Conservation (phyloP, 2,797 vertebrate genomes). For the Scarus forsteni region DNA sequence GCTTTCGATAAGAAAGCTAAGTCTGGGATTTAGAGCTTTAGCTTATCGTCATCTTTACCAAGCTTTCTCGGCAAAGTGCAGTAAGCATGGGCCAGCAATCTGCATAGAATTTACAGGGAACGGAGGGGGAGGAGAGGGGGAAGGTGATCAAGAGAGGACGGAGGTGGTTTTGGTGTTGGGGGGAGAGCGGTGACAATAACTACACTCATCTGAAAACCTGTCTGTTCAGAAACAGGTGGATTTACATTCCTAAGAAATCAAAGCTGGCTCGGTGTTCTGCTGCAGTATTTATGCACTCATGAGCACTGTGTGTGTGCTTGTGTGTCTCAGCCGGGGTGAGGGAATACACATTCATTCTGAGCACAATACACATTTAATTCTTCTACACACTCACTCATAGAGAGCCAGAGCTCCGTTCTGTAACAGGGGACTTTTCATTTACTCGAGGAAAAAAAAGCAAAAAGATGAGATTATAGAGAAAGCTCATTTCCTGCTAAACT, state of each 20-base stretch:
- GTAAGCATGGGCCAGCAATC: slow-evolving; percentile 81
- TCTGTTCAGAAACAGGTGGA: slow-evolving; percentile 82
- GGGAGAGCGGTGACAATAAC: slow-evolving; percentile 62
- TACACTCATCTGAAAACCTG: slow-evolving; percentile 66
- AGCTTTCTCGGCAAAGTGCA: slow-evolving; percentile 82
- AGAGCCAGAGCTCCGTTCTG: slow-evolving; percentile 57
- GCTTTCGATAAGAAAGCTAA: slow-evolving; percentile 87
- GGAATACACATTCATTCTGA: slow-evolving; percentile 55
- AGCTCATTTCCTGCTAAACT: slow-evolving; percentile 89
- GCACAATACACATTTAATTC: slow-evolving; percentile 73
- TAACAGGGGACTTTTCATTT: slow-evolving; percentile 80
- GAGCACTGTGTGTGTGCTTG: slow-evolving; percentile 25
- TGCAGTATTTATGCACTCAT: slow-evolving; percentile 68
- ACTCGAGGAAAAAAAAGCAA: slow-evolving; percentile 63
- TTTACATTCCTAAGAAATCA: slow-evolving; percentile 79
- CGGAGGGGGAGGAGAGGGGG: slow-evolving; percentile 21
- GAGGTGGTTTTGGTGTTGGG: slow-evolving; percentile 31
- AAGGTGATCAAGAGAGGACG: slow-evolving; percentile 20
- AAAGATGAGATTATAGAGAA: slow-evolving; percentile 85
- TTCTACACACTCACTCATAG: slow-evolving; percentile 54
- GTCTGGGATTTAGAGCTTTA: slow-evolving; percentile 87
- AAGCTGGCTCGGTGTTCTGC: slow-evolving; percentile 69
- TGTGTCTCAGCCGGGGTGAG: slow-evolving; percentile 14
- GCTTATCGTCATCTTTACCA: slow-evolving; percentile 85
- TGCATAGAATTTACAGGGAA: slow-evolving; percentile 78